Evolutionary conservation across 2,113 vertebrate genomes (phyloP).

Genomic region (Pteruthius melanotis): DNA sequence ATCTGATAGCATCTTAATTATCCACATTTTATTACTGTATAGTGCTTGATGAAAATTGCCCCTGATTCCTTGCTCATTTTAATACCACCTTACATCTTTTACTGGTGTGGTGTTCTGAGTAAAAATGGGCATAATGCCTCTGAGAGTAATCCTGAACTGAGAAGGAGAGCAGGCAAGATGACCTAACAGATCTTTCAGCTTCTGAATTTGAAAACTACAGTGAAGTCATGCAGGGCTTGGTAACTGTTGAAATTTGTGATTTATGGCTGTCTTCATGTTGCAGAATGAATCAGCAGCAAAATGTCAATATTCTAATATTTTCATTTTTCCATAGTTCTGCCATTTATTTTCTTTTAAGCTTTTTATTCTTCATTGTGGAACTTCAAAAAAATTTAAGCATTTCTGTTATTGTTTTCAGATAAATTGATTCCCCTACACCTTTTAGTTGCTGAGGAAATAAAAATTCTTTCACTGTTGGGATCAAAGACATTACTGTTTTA

Average conservation of each 20-base stretch:
- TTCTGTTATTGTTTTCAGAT: background rate
- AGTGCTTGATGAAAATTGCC: background rate
- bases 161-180: background rate
- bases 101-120: background rate
- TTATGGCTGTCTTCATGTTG: background rate
- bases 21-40: background rate
- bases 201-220: background rate
- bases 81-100: background rate
- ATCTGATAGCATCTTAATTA: constrained; percentile 6
- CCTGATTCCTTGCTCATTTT: background rate
- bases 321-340: background rate
- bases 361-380: background rate
- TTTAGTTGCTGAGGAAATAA: background rate
- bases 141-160: background rate
- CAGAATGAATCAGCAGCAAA: background rate
- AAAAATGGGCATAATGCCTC: background rate
- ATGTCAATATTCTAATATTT: background rate
- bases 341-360: background rate
- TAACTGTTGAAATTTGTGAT: background rate
- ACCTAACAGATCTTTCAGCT: background rate
- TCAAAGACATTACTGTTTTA: background rate
- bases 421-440: background rate
- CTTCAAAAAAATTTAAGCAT: background rate
- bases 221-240: background rate
- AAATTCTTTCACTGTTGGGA: background rate